A percentile compares a stretch with the other conserved stretches of the same genome.
These are phyloP conservation scores for Caenorhabditis remanei DNA, from an alignment of 1,140 invertebrate species.

Conservation along the genomic window DNA sequence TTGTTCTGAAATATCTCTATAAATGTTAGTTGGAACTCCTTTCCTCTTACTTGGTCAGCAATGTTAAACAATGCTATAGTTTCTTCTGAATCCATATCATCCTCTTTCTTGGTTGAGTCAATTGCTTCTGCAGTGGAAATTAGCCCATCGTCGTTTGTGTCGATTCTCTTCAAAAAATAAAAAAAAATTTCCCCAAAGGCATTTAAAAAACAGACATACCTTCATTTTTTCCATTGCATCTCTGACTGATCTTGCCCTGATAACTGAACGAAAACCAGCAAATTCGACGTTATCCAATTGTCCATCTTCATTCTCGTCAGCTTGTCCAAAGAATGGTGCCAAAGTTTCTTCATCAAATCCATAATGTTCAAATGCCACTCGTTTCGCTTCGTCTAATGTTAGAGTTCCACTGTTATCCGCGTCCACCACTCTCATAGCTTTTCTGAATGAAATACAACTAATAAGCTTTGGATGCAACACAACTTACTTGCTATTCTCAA, in stretches of 20 bases:
- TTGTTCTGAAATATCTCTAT: slow-evolving; percentile 55
- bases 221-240: slow-evolving; percentile 70
- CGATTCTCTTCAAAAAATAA: slow-evolving; percentile 61
- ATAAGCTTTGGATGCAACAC: no score
- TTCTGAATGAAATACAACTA: neutral
- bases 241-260: slow-evolving; percentile 74
- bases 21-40: slow-evolving; percentile 4
- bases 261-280: slow-evolving; percentile 77
- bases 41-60: slow-evolving; percentile 72
- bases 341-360: slow-evolving; percentile 75
- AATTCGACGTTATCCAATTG: slow-evolving; percentile 76
- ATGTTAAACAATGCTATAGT: slow-evolving; percentile 74
- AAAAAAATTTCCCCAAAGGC: neutral
- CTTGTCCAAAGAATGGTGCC: slow-evolving; percentile 77
- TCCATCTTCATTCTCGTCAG: slow-evolving; percentile 77
- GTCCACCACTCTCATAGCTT: slow-evolving; percentile 68
- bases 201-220: slow-evolving; percentile 16
- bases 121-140: slow-evolving; percentile 72
- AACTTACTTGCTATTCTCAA: slow-evolving; percentile 72
- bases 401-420: slow-evolving; percentile 74
- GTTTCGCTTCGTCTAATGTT: slow-evolving; percentile 76
- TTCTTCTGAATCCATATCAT: slow-evolving; percentile 74
- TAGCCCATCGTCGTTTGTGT: slow-evolving; percentile 73
- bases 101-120: slow-evolving; percentile 70
- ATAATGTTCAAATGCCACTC: slow-evolving; percentile 77